Evolutionary conservation across 2,797 vertebrate species (phyloP).

Genomic region (Tenualosa thibaudeaui): DNA sequence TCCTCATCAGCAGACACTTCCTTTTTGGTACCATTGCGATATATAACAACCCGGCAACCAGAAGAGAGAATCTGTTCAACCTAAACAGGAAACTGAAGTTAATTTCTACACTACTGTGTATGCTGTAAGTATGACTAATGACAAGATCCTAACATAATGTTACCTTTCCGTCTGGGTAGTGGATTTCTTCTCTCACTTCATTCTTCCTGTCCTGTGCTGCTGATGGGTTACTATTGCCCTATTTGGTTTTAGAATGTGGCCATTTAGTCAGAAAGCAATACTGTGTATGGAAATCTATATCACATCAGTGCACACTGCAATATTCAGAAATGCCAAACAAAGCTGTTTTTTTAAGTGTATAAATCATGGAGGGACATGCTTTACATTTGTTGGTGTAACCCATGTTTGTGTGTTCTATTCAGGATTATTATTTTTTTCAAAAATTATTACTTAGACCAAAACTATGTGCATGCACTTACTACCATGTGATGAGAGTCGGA

Average conservation of each 20-base stretch:
- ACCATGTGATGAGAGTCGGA: conserved; percentile 40
- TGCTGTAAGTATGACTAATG: not conserved
- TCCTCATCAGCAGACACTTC: conserved; percentile 65
- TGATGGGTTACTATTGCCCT: conserved; percentile 2
- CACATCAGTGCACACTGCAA: not conserved
- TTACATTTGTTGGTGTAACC: not conserved
- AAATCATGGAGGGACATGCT: not conserved
- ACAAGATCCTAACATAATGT: not conserved
- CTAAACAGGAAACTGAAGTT: conserved; percentile 45
- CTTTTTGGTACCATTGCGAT: conserved; percentile 62
- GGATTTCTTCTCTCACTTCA: conserved; percentile 55
- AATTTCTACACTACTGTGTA: not conserved
- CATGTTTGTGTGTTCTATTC: not conserved
- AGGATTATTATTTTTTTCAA: too few relatives aligned
- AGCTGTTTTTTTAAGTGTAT: too few relatives aligned
- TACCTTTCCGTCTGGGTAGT: conserved; percentile 61
- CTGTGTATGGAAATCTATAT: not conserved
- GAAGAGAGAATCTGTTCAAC: conserved; percentile 58
- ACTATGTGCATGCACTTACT: not conserved
- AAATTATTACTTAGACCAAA: not conserved
- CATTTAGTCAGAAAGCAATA: not conserved
- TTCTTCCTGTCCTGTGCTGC: conserved; percentile 31
- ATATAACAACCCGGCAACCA: conserved; percentile 54
- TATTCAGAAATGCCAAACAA: not conserved
- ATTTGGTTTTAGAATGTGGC: conserved; percentile 10